Conservation (phyloP, 2,888 invertebrate genomes). For the Lithophane socia region DNA sequence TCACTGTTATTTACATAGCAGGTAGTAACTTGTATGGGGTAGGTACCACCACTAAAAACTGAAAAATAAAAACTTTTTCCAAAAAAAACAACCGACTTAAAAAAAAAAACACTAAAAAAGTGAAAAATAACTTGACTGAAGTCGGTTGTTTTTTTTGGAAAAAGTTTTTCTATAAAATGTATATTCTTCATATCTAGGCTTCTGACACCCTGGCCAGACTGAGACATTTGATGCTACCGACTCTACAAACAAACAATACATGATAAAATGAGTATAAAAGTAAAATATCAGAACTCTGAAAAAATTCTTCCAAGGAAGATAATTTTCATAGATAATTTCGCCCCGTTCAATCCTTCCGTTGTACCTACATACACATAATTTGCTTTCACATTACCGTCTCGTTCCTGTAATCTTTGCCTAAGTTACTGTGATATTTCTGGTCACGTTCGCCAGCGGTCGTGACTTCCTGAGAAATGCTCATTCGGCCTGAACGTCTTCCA, state of each 20-base stretch:
- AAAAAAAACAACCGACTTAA: no score
- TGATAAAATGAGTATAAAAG: no score
- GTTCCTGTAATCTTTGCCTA: constrained; percentile 11
- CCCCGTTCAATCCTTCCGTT: not conserved
- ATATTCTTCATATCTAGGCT: not conserved
- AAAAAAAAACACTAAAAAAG: no score
- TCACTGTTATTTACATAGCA: no score
- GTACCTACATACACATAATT: not conserved
- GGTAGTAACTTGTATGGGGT: no score
- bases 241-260: not conserved
- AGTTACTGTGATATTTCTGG: constrained; percentile 34
- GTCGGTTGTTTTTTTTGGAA: no score
- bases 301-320: not conserved
- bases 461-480: constrained; percentile 33
- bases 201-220: not conserved
- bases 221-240: not conserved
- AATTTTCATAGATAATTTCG: not conserved
- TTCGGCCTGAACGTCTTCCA: constrained; percentile 26
- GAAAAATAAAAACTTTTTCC: no score
- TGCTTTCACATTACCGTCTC: not conserved
- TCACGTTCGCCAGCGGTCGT: constrained; percentile 45
- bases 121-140: no score
- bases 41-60: no score
- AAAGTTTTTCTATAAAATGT: no score
- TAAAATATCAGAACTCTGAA: not conserved